Conservation (phyloP, 2,888 invertebrate genomes). For the Fragum fragum region DNA sequence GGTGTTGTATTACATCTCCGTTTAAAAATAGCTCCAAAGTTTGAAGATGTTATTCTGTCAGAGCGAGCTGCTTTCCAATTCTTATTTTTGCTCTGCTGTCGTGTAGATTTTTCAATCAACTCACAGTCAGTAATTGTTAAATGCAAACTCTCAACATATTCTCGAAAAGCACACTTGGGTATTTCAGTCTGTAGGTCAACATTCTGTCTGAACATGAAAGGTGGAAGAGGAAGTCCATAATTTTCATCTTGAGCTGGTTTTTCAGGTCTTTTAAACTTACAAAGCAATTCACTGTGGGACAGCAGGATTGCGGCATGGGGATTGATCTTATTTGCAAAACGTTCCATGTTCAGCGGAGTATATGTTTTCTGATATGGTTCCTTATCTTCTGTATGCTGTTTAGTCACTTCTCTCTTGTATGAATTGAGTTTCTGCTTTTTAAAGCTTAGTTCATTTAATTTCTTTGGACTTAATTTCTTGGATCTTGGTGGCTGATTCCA, state of each 20-base stretch:
- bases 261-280: neutral
- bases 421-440: slow-evolving; percentile 16
- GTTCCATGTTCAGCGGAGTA: neutral
- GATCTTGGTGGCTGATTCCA: slow-evolving; percentile 43
- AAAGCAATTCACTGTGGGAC: neutral
- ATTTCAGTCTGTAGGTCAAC: slow-evolving; percentile 13
- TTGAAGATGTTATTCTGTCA: slow-evolving; percentile 35
- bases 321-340: neutral
- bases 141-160: neutral
- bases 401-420: too few relatives aligned
- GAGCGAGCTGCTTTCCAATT: slow-evolving; percentile 25
- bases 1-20: slow-evolving; percentile 21
- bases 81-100: slow-evolving; percentile 30
- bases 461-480: slow-evolving; percentile 39
- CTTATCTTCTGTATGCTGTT: too few relatives aligned
- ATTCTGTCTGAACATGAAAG: slow-evolving; percentile 16
- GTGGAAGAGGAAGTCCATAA: neutral
- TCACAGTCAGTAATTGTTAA: neutral
- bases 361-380: too few relatives aligned
- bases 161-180: neutral
- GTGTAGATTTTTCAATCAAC: neutral
- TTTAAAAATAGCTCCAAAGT: slow-evolving; percentile 38
- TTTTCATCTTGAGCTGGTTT: neutral
- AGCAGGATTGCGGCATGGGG: slow-evolving; percentile 1
- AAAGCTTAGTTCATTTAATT: neutral